Percentiles rank a stretch among this genome's conserved stretches.
These are phyloP conservation scores for Camponotus vicinus DNA, from an alignment of 1,140 invertebrate genomes.

Conservation along the genomic window DNA sequence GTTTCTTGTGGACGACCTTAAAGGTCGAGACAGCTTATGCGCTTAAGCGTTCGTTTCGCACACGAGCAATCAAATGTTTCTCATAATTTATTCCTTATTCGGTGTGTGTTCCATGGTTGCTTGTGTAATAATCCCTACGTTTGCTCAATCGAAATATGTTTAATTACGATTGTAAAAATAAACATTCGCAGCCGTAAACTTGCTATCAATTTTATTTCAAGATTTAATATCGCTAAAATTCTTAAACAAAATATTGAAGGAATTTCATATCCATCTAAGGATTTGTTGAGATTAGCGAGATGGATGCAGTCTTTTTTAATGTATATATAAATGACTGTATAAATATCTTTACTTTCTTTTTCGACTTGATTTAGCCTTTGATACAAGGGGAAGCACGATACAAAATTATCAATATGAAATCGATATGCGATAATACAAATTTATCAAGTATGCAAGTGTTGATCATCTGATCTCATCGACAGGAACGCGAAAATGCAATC, in stretches of 20 bases:
- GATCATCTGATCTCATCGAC: background rate
- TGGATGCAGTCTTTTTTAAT: background rate
- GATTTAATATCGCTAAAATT: background rate
- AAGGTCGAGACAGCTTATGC: constrained; percentile 4
- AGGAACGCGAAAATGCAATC: constrained; percentile 65
- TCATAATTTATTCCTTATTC: constrained; percentile 26
- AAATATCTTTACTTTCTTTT: background rate
- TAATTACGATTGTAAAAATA: background rate
- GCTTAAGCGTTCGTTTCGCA: background rate
- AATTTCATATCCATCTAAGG: background rate
- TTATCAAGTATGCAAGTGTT: background rate
- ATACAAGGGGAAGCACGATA: background rate
- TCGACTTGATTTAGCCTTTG: background rate
- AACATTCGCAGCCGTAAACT: background rate
- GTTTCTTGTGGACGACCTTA: constrained; percentile 32
- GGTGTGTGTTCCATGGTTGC: background rate
- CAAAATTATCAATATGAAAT: background rate
- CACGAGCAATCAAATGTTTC: constrained; percentile 32
- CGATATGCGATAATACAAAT: background rate
- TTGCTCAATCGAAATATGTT: background rate
- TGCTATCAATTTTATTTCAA: background rate
- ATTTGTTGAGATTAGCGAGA: background rate
- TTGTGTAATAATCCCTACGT: background rate
- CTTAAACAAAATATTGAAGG: background rate
- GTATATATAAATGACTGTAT: constrained; percentile 1